Evolutionary conservation across 2,797 vertebrate genomes (phyloP).

Genomic region (Rallus crepitans): DNA sequence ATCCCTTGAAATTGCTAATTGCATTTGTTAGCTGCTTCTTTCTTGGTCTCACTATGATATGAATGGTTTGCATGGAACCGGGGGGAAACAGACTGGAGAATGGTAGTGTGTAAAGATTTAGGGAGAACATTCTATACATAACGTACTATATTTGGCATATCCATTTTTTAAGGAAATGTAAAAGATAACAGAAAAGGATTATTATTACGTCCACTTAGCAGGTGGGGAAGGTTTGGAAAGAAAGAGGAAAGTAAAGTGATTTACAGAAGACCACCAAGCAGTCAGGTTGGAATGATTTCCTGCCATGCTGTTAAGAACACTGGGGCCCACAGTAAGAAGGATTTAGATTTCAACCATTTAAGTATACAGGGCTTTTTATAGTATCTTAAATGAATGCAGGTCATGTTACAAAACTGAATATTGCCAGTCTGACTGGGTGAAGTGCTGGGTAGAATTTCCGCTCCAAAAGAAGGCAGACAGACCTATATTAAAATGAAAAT

Average conservation of each 20-base stretch:
- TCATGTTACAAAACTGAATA: neutral
- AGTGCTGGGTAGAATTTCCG: neutral
- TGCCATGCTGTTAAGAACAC: neutral
- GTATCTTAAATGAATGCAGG: neutral
- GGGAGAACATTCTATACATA: neutral
- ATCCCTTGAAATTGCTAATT: slow-evolving; percentile 40
- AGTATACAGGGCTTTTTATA: neutral
- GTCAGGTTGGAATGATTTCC: neutral
- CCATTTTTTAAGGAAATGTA: neutral
- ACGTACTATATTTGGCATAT: fast-evolving
- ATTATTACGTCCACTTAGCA: neutral
- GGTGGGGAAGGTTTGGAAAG: neutral
- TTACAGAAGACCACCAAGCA: neutral
- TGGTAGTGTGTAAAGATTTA: neutral
- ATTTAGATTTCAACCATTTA: neutral
- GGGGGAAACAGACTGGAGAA: neutral
- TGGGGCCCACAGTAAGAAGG: neutral
- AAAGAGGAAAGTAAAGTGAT: neutral
- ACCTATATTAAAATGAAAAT: neutral
- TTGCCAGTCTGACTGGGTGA: neutral
- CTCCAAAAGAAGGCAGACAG: neutral
- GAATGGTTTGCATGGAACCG: neutral
- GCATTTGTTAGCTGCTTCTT: slow-evolving; percentile 16
- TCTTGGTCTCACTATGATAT: neutral
- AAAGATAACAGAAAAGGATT: neutral